These are phyloP conservation scores for Capreolus pygargus DNA, from an alignment of 2,113 vertebrate species.

Conservation along the genomic window DNA sequence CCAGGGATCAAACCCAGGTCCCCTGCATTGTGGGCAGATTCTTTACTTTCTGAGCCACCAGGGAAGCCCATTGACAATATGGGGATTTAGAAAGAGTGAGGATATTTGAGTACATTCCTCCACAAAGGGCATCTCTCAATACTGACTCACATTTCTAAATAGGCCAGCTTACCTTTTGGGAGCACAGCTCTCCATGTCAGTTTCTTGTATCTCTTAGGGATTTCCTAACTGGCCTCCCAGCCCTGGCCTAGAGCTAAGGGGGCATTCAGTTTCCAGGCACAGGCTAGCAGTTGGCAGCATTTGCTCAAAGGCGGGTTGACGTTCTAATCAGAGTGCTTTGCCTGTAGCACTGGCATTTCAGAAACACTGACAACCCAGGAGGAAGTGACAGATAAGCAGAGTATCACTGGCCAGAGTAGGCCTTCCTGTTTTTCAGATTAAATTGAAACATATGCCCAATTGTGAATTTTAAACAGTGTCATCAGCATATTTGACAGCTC, in stretches of 20 bases:
- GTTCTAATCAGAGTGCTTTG: neutral
- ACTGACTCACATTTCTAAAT: neutral
- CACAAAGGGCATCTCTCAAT: neutral
- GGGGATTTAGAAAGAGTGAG: neutral
- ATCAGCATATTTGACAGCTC: slow-evolving; percentile 74
- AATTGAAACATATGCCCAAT: slow-evolving; percentile 74
- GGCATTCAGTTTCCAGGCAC: neutral
- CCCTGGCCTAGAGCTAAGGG: neutral
- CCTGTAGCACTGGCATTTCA: slow-evolving; percentile 29
- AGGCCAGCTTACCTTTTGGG: neutral
- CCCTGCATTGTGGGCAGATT: neutral
- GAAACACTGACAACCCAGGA: slow-evolving; percentile 70
- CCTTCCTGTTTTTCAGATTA: slow-evolving; percentile 73
- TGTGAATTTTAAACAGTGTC: slow-evolving; percentile 72
- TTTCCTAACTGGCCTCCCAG: neutral
- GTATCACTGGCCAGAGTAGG: slow-evolving; percentile 69
- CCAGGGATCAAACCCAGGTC: neutral
- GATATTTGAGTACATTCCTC: neutral
- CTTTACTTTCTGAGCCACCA: neutral
- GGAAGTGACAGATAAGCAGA: slow-evolving; percentile 62
- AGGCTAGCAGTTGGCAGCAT: neutral
- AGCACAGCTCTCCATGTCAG: neutral
- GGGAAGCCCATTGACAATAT: neutral
- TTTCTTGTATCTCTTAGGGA: neutral
- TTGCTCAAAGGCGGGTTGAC: neutral